Evolutionary conservation across 2,113 vertebrate species (phyloP), one percentile per base, ranked within the genome.

Genomic region (Oryzias melastigma): DNA sequence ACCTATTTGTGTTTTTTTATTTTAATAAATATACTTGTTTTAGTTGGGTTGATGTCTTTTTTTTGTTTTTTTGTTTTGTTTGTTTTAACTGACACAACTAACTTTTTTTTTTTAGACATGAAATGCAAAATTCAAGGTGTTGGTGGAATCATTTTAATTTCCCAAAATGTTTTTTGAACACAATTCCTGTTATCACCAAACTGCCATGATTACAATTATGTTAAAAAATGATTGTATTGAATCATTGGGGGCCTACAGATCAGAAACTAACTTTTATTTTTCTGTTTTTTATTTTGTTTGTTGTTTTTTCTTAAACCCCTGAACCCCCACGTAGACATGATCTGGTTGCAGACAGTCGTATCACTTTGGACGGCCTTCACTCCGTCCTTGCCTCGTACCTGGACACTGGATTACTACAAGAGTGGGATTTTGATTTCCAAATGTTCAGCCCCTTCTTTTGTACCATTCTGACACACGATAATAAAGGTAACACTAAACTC

Each of bases 401-500:
- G 60, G 70, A 64, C 59, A 53, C 57, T 71, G 77, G 77, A 75
- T 82, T 80, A 71, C 65, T 70, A 27, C 5, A 66, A 68, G 20
- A 44, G 47, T 57, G 71, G 62, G 73, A 74, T 62, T 71, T 57
- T 58, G 63, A 71, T 69, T 72, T 80, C 58, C 14, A 62, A 67
- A 75, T 68, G 66, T 76, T 81, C 73, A 68, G 68, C 72, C 52
- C 5, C 45, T 68, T 75, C 73, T 80, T 87, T 87, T 89, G 69
- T 89, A 86, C 77, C 57, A 70, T 79, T 88, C 63, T 65, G 56
- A 83, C 52, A 80, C 66, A 41, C 75, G 63, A 75, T 73, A 78
- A 77, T 81, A 66, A 84, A 87, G 77, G 77, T 66, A 77, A 62
- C 41, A 45, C 49, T 29, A 45, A 73, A 53, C 27, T 6, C 43